Conservation (phyloP, 2,113 vertebrate genomes). For the Silurus glanis region DNA sequence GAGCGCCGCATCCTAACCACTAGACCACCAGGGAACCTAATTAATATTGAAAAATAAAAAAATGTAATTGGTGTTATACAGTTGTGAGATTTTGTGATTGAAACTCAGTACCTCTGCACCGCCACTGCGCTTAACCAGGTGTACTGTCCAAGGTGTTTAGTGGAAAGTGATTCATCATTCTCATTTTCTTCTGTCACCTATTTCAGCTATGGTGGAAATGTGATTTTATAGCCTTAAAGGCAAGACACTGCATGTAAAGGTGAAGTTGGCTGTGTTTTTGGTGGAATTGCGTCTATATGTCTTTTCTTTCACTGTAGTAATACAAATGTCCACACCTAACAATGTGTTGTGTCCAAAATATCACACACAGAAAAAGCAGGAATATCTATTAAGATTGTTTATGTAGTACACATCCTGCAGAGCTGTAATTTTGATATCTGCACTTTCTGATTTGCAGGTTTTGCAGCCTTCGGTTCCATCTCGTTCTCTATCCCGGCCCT, state of each 20-base stretch:
- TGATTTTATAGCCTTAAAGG: constrained; percentile 39
- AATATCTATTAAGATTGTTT: not conserved
- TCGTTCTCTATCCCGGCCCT: constrained; percentile 77
- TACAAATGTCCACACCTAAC: not conserved
- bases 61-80: too few relatives aligned
- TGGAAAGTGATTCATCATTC: constrained; percentile 18
- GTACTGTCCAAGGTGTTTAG: constrained; percentile 30
- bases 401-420: not conserved
- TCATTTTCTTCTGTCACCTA: constrained; percentile 31
- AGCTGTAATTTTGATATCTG: not conserved
- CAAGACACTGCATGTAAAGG: not conserved
- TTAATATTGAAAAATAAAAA: too few relatives aligned
- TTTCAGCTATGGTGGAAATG: constrained; percentile 27
- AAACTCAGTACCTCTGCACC: not conserved
- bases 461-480: constrained; percentile 65
- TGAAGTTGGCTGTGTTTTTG: not conserved
- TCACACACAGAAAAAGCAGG: not conserved
- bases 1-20: too few relatives aligned
- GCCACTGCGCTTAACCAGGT: not conserved
- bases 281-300: not conserved
- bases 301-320: not conserved
- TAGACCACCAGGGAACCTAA: too few relatives aligned
- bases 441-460: constrained; percentile 50
- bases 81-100: not conserved
- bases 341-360: not conserved